Evolutionary conservation across 2,113 vertebrate species (phyloP).

Genomic region (Lichenostomus cassidix): DNA sequence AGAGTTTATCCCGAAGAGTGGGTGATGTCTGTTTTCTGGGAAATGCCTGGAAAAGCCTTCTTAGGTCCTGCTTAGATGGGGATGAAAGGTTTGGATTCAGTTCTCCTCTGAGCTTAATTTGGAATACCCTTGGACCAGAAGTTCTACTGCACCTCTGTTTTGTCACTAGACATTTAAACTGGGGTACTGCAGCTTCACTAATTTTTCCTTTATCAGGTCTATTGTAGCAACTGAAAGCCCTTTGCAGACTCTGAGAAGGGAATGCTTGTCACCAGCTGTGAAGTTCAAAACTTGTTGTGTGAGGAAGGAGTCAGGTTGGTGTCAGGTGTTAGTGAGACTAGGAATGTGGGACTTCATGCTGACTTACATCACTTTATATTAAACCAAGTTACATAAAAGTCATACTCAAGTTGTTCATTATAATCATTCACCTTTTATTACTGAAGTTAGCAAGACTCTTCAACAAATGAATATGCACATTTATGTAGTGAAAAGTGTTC

Average conservation of each 20-base stretch:
- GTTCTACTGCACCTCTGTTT: neutral
- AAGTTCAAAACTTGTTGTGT: rapidly evolving
- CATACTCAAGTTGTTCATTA: neutral
- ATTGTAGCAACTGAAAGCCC: neutral
- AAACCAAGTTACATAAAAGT: neutral
- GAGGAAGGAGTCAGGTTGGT: neutral
- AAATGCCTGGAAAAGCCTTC: neutral
- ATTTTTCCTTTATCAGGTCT: neutral
- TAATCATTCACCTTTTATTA: too few relatives aligned
- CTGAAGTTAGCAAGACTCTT: too few relatives aligned
- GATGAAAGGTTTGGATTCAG: neutral
- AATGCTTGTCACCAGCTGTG: neutral
- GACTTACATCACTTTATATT: neutral
- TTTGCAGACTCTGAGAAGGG: neutral
- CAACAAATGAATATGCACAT: too few relatives aligned
- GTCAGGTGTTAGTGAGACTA: neutral
- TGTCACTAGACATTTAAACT: neutral
- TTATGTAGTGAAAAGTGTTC: too few relatives aligned
- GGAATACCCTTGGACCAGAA: neutral
- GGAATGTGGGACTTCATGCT: neutral
- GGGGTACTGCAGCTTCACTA: neutral
- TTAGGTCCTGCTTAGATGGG: neutral
- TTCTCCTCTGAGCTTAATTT: neutral
- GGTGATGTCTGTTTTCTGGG: neutral
- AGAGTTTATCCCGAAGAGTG: neutral